Evolutionary conservation across 1,140 invertebrate species (phyloP).

Genomic region (Camponotus pennsylvanicus): DNA sequence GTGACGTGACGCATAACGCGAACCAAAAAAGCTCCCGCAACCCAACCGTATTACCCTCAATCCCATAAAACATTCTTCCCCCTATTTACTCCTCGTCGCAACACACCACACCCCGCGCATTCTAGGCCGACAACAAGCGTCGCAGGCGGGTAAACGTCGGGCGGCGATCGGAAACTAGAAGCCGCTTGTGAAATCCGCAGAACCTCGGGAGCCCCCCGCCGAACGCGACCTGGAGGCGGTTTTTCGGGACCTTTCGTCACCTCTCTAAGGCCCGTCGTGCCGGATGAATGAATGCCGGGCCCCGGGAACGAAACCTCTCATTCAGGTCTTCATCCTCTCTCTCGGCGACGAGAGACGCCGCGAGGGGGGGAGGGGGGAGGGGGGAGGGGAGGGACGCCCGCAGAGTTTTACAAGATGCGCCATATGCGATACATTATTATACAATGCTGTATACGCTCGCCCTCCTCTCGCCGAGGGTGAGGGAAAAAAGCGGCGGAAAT

Average conservation of each 20-base stretch:
- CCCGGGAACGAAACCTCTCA: constrained; percentile 82
- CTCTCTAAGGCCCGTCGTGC: constrained; percentile 32
- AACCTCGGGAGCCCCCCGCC: constrained; percentile 51
- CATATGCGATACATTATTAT: constrained; percentile 86
- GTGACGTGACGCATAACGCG: constrained; percentile 39
- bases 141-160: constrained; percentile 5
- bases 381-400: constrained; percentile 77
- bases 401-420: constrained; percentile 85
- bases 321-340: constrained; percentile 78
- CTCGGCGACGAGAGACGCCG: constrained; percentile 26
- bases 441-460: constrained; percentile 72
- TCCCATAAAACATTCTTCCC: constrained; percentile 63
- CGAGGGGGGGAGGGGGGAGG: constrained; percentile 9
- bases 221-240: constrained; percentile 63
- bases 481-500: constrained; percentile 83
- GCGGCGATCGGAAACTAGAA: background rate
- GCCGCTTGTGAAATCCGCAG: constrained; percentile 62
- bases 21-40: background rate
- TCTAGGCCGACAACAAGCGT: background rate
- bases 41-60: constrained; percentile 63
- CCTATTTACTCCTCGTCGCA: constrained; percentile 50
- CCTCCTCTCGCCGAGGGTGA: constrained; percentile 31
- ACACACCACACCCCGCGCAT: constrained; percentile 44
- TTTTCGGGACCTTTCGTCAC: constrained; percentile 55
- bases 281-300: constrained; percentile 77